Evolutionary conservation across 2,888 invertebrate species (phyloP), one percentile per base, ranked within the genome.

Genomic region (Nysson spinosus): DNA sequence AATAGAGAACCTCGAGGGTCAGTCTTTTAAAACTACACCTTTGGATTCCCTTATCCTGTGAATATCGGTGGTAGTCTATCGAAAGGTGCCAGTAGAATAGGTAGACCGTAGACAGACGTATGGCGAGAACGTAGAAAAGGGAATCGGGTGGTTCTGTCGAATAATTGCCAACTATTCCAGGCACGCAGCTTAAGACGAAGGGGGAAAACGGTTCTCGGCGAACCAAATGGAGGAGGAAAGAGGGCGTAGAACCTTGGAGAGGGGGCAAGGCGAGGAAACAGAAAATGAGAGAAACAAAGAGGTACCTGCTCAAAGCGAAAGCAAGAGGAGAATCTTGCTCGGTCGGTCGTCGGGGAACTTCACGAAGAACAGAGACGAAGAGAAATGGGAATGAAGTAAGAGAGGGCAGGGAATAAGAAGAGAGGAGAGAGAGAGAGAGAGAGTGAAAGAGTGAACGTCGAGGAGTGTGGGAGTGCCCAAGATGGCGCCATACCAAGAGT

Each of bases 391-490:
- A 58, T 42, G 22, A 51, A 32, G 50, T 34, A 55, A 63, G 61
- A 56, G 47, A 43, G 56, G 43, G 62, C 30, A 54, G 69, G 56
- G 62, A 34, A 56, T 35, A 57, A 37, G 54, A 54, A 56, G 64
- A 62, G 30, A 40, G 40, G 67, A 60, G 70, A 64, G 64, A 69
- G 62, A 43, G 62, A 55, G n/a, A 37, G 32, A 24, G 65, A 61
- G 66, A 51, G 62, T 55, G 57, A 64, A 60, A 51, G 46, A 43
- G 42, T 20, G 56, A 67, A 66, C 39, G 57, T 43, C 37, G 28
- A 50, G 47, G 58, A 67, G 77, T 75, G 81, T 82, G 83, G 83
- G 85, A 85, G 86, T 85, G 82, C 79, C 83, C 85, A 86, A 86
- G 85, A 86, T 86, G 86, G 86, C 85, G 86, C 76, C 81, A 83